phyloP scores from a whole-genome alignment of 2,113 vertebrate species.

The Herpailurus yagouaroundi region DNA sequence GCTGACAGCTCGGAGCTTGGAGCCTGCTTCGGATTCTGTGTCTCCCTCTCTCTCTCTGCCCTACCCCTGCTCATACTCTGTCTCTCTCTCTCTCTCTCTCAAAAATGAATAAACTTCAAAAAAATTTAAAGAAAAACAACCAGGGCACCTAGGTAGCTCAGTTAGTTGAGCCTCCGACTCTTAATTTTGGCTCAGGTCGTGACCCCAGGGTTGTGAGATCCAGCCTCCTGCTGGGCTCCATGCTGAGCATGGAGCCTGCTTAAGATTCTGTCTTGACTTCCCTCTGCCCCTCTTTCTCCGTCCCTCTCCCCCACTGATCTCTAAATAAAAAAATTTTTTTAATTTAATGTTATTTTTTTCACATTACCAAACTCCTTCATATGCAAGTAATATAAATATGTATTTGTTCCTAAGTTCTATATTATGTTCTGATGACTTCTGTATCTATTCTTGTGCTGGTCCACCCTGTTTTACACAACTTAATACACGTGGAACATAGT shows the following conservation, averaged over 20 bases:
- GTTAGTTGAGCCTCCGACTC: neutral
- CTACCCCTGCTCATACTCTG: neutral
- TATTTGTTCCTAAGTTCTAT: neutral
- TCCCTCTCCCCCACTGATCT: neutral
- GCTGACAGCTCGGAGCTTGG: too few species aligned
- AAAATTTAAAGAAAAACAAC: neutral
- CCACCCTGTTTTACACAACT: neutral
- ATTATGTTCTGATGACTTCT: neutral
- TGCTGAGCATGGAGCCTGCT: neutral
- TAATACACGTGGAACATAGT: neutral
- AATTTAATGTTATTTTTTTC: neutral
- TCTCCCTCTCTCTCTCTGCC: neutral
- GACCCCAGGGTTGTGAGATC: neutral
- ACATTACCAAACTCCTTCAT: neutral
- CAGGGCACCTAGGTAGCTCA: neutral
- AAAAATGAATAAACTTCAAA: neutral
- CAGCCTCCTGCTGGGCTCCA: neutral
- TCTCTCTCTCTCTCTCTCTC: neutral
- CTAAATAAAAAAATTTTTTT: too few species aligned
- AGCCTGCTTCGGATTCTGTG: too few species aligned
- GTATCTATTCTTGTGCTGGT: neutral
- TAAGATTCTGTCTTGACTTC: neutral
- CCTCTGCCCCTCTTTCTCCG: neutral
- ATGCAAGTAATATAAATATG: neutral
- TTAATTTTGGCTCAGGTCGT: neutral